A percentile compares a stretch with the other conserved stretches of the same genome.
Evolutionary conservation across 2,888 invertebrate species (phyloP).

Genomic region (Dryobota labecula): DNA sequence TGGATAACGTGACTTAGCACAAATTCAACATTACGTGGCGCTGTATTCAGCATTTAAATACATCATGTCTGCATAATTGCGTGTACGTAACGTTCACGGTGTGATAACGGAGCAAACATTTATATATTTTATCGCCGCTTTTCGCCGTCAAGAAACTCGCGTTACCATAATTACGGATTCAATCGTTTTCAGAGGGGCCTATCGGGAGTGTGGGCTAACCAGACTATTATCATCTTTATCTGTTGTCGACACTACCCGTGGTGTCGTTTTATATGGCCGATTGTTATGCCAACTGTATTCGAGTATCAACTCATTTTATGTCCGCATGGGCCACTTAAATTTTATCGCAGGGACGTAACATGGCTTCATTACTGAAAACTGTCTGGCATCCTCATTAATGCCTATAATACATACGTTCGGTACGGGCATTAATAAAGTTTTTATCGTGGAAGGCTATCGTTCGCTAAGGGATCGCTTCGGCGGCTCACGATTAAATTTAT

Average conservation of each 20-base stretch:
- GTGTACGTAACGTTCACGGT: constrained; percentile 48
- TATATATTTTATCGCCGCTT: constrained; percentile 57
- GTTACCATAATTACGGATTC: constrained; percentile 51
- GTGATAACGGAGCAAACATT: constrained; percentile 58
- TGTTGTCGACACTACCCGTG: constrained; percentile 41
- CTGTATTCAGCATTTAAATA: constrained; percentile 61
- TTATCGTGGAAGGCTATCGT: constrained; percentile 53
- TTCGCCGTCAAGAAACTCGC: constrained; percentile 53
- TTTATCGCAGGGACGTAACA: constrained; percentile 74
- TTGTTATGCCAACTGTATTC: constrained; percentile 58
- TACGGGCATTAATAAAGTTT: constrained; percentile 63
- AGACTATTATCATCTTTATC: constrained; percentile 56
- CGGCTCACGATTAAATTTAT: constrained; percentile 54
- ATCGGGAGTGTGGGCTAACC: constrained; percentile 33
- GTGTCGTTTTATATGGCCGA: constrained; percentile 45
- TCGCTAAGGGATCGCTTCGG: constrained; percentile 51
- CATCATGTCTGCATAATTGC: constrained; percentile 63
- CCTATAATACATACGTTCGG: constrained; percentile 60
- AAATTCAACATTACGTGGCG: constrained; percentile 49
- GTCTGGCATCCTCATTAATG: constrained; percentile 67
- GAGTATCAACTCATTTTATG: constrained; percentile 67
- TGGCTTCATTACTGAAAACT: constrained; percentile 74
- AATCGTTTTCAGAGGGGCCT: constrained; percentile 50
- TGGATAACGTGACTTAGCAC: constrained; percentile 56
- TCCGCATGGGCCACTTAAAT: constrained; percentile 74